phyloP scores from a whole-genome alignment of 2,888 invertebrate genomes.

The Chelonus formosanus region DNA sequence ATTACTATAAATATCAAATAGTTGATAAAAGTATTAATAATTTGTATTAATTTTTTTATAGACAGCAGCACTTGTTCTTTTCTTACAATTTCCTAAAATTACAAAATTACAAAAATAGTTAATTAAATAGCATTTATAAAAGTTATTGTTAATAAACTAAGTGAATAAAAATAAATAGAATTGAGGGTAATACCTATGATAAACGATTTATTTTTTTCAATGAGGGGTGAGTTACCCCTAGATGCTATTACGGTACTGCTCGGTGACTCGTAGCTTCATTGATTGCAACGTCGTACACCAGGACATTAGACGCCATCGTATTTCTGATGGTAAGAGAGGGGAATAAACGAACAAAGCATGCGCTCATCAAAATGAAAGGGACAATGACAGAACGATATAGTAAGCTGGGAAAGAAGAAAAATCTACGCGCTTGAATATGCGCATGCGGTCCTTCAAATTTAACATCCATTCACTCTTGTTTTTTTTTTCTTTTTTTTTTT shows the following conservation, averaged over 20 bases:
- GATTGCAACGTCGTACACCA: constrained; percentile 59
- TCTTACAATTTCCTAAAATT: too few species aligned
- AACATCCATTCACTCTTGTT: constrained; percentile 30
- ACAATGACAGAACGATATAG: background rate
- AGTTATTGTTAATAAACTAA: too few species aligned
- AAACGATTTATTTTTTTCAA: background rate
- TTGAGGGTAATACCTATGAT: background rate
- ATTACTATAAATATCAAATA: too few species aligned
- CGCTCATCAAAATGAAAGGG: constrained; percentile 2
- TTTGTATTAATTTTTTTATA: too few species aligned
- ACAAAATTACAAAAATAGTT: too few species aligned
- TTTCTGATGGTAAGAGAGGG: constrained; percentile 34
- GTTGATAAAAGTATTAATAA: too few species aligned
- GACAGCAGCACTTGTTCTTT: too few species aligned
- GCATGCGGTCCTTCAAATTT: background rate
- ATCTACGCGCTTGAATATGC: constrained; percentile 21
- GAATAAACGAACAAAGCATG: constrained; percentile 39
- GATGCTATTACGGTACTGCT: constrained; percentile 52
- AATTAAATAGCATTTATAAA: too few species aligned
- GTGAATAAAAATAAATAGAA: too few species aligned
- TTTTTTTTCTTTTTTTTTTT: constrained; percentile 18
- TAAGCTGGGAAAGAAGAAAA: constrained; percentile 7
- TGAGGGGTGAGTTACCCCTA: constrained; percentile 23
- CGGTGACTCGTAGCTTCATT: constrained; percentile 62
- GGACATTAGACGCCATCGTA: constrained; percentile 48